phyloP scores from a whole-genome alignment of 2,888 invertebrate genomes.

The Malachius bipustulatus region DNA sequence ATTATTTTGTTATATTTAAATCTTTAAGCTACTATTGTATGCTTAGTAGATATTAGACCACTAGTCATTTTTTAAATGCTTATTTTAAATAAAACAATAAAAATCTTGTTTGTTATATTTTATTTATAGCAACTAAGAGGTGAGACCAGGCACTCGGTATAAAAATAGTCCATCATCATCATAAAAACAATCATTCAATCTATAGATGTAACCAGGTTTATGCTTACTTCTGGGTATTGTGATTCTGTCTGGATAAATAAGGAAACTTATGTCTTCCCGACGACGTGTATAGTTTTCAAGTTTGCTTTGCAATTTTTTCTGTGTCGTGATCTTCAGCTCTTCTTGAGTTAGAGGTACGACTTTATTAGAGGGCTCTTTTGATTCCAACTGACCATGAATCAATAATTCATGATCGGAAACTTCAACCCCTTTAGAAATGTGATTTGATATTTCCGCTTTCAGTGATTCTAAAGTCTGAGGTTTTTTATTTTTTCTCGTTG shows the following conservation, averaged over 20 bases:
- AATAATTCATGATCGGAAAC: conserved; percentile 22
- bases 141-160: conserved; percentile 68
- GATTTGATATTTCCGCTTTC: conserved; percentile 20
- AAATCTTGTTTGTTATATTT: no score
- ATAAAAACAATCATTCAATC: conserved; percentile 68
- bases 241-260: conserved; percentile 49
- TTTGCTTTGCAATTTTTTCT: conserved; percentile 9
- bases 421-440: conserved; percentile 10
- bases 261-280: conserved; percentile 23
- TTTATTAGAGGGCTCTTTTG: conserved; percentile 7
- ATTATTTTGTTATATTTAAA: no score
- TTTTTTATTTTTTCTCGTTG: conserved; percentile 9
- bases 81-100: no score
- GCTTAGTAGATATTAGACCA: no score
- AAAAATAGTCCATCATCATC: conserved; percentile 69
- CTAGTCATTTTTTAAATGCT: no score
- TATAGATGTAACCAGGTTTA: conserved; percentile 55
- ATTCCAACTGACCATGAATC: conserved; percentile 15
- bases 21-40: no score
- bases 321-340: not conserved
- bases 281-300: conserved; percentile 16
- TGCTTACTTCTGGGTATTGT: conserved; percentile 55
- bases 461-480: conserved; percentile 26
- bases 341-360: conserved; percentile 5
- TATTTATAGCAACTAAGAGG: no score